Evolutionary conservation across 2,113 vertebrate species (phyloP).

Genomic region (Brachirus orientalis): DNA sequence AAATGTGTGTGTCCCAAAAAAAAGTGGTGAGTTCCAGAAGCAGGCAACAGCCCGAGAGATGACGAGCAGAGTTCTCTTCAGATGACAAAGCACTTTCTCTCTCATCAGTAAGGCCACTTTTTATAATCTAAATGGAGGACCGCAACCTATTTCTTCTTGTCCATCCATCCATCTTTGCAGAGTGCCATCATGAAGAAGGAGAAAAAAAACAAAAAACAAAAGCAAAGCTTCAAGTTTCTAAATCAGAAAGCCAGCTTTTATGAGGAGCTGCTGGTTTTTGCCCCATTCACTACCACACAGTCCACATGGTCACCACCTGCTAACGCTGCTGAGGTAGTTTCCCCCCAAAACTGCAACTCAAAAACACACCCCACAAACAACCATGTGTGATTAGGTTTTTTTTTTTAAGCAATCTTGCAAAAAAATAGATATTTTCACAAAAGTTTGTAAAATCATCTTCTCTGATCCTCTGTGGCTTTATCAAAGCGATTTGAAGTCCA

Average conservation of each 20-base stretch:
- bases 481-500: slow-evolving; percentile 75
- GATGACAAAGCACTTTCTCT: slow-evolving; percentile 81
- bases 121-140: slow-evolving; percentile 86
- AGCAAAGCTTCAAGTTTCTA: slow-evolving; percentile 82
- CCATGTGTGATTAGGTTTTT: slow-evolving; percentile 47
- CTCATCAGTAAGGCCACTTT: slow-evolving; percentile 96
- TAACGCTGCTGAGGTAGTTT: slow-evolving; percentile 89
- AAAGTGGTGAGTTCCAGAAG: slow-evolving; percentile 79
- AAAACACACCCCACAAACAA: slow-evolving; percentile 76
- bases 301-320: slow-evolving; percentile 89
- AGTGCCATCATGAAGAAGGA: slow-evolving; percentile 32
- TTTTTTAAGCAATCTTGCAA: slow-evolving; percentile 62
- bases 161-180: slow-evolving; percentile 82
- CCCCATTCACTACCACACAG: slow-evolving; percentile 72
- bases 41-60: slow-evolving; percentile 77
- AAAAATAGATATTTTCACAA: slow-evolving; percentile 77
- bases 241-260: slow-evolving; percentile 78
- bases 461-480: slow-evolving; percentile 72
- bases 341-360: slow-evolving; percentile 82
- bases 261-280: slow-evolving; percentile 77
- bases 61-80: slow-evolving; percentile 78
- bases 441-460: slow-evolving; percentile 76
- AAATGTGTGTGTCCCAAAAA: slow-evolving; percentile 41
- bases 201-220: slow-evolving; percentile 22
- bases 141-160: slow-evolving; percentile 80